Base-by-base conservation (phyloP, 1,140 invertebrate genomes). In the Drosophila dunni region DNA sequence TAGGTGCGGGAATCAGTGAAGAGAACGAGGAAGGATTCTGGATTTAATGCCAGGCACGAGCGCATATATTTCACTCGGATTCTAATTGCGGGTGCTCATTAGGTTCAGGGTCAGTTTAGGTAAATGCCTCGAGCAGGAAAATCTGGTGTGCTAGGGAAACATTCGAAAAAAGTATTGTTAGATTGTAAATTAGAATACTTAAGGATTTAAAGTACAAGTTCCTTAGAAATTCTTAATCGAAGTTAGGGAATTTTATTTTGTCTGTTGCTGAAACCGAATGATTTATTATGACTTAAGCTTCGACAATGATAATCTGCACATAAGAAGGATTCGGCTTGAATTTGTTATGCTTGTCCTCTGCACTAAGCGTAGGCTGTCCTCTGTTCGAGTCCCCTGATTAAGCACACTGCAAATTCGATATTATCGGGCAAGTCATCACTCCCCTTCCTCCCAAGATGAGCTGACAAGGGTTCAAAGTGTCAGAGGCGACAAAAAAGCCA, bases 281-380 rank as follows among this genome's bases (percentile, higher is more conserved):
- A 74, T 69, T 74, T 74, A 73, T 73, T 73, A 63, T 74, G 54
- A 67, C 46, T 68, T 60, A 24, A 61, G 57, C 56, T 48, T 61
- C 29, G 65, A 68, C 64, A 74, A 57, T 63, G 29, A 74, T 63
- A 75, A 69, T 75, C 66, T 57, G 36, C 57, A 45, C 57, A 13
- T 44, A 62, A 69, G 65, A 68, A 53, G 64, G 36, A 20, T 33
- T 53, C 17, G 44, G 62, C 4, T 33, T 38, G 20, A n/a, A 74
- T 63, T 57, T 51, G 71, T 46, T 73, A 11, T 13, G 40, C 17
- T 15, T 67, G n/a, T 34, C 11, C 56, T 73, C 17, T 17, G 53
- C 53, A 38, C 48, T 34, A 53, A 38, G 36, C 38, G 33, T 57
- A 34, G 40, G 62, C 17, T 54, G 10, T 13, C 38, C 38, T 34